Conservation (phyloP, 2,113 vertebrate genomes). For the Morone chrysops region DNA sequence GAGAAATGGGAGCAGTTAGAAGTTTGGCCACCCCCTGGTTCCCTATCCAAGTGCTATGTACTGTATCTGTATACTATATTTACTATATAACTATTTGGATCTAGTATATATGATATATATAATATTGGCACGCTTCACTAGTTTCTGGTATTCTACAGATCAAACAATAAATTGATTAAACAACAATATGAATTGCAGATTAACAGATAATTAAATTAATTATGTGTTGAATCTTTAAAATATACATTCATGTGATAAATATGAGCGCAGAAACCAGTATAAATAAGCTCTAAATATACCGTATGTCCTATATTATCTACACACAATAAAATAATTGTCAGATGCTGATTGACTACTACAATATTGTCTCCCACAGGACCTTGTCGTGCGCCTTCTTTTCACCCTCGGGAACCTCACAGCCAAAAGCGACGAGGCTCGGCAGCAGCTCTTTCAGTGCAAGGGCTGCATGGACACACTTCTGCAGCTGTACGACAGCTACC, state of each 20-base stretch:
- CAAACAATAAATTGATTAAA: neutral
- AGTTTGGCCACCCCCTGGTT: no score
- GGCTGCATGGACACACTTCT: slow-evolving; percentile 84
- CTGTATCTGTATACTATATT: neutral
- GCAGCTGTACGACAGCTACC: slow-evolving; percentile 86
- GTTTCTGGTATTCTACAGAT: neutral
- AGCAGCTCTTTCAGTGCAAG: slow-evolving; percentile 84
- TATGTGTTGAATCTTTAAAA: neutral
- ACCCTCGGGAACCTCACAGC: slow-evolving; percentile 94
- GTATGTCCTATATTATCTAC: neutral
- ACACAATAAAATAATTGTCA: neutral
- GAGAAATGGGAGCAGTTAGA: no score
- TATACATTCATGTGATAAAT: neutral
- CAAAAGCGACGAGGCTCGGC: slow-evolving; percentile 84
- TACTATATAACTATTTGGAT: neutral
- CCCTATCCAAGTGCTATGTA: neutral
- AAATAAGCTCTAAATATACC: neutral
- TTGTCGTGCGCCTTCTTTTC: slow-evolving; percentile 91
- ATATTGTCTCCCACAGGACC: slow-evolving; percentile 83
- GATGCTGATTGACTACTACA: neutral
- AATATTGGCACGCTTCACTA: neutral
- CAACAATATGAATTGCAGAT: neutral
- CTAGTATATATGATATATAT: no score
- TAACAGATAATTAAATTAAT: neutral
- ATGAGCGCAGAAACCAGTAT: neutral